phyloP scores from a whole-genome alignment of 2,113 vertebrate genomes.

The Rhabdornis inornatus region DNA sequence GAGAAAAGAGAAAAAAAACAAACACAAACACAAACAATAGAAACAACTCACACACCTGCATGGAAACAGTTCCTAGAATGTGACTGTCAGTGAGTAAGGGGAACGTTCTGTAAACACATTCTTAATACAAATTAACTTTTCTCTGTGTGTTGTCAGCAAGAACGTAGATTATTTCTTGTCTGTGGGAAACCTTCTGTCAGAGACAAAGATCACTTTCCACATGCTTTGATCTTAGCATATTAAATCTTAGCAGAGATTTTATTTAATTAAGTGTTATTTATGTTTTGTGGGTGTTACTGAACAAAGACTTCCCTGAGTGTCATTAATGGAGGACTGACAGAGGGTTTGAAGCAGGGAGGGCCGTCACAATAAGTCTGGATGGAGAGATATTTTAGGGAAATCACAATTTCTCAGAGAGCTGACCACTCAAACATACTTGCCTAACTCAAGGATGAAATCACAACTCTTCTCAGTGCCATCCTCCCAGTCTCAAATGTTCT shows the following conservation, averaged over 20 bases:
- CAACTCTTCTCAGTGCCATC: neutral
- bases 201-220: conserved; percentile 47
- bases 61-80: neutral
- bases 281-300: conserved; percentile 39
- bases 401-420: neutral
- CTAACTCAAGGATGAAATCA: neutral
- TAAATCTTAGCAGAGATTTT: conserved; percentile 30
- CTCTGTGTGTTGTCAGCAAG: neutral
- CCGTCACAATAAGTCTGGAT: neutral
- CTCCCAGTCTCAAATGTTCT: neutral
- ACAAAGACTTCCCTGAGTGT: conserved; percentile 10
- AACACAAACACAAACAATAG: neutral
- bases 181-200: conserved; percentile 50
- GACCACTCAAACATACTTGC: neutral
- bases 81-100: neutral
- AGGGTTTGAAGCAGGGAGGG: neutral
- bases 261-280: conserved; percentile 53
- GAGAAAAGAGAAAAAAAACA: neutral
- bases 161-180: conserved; percentile 21
- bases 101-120: neutral
- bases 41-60: neutral
- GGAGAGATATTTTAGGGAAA: neutral
- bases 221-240: conserved; percentile 52
- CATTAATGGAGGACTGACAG: neutral
- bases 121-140: neutral